Base-by-base conservation (phyloP, 2,113 vertebrate species). In the Fukomys damarensis region DNA sequence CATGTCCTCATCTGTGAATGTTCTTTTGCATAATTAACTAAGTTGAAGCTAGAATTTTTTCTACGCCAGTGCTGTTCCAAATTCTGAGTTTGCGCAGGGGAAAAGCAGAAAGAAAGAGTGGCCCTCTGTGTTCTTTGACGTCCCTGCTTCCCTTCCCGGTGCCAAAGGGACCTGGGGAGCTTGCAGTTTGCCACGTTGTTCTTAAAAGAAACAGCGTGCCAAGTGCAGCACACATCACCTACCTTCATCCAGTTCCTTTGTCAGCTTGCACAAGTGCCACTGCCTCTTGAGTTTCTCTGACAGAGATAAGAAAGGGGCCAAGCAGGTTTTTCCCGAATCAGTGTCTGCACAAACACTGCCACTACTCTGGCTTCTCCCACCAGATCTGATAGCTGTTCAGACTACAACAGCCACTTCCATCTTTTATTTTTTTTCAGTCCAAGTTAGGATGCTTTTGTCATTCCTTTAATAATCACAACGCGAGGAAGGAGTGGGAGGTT, bases 261-360 rank as follows among this genome's bases (percentile, higher is more conserved):
- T 94, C 88, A 95, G 41, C 35, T 65, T 58, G 58, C 24, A 32
- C 17, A 87, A 96, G 46, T 22, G 54, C 49, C 41, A 19, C 30
- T 56, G 72, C 86, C 89, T 32, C 74, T 89, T 91, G 89, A 87
- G 89, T 85, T 87, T 59, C 70, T 80, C 38, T 70, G 74, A 35
- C 19, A 32, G 94, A 91, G 56, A 58, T 28, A 35, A 87, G 38
- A 63, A 81, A 59, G 65, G 38, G 43, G 26, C 88, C n/a, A 20
- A 3, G 4, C 20, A 92, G 76, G 70, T 54, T 89, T 89, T 86
- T 59, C 87, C 68, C 22, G 24, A 86, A 77, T 13, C 32, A 0
- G 1, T 52, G 43, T 46, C 84, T 61, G 82, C 16, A 49, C 58
- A 43, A 70, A 56, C 28, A 9, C 2, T 16, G 63, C 43, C 77